Conservation (phyloP, 2,797 vertebrate genomes). For the Molossus molossus region DNA sequence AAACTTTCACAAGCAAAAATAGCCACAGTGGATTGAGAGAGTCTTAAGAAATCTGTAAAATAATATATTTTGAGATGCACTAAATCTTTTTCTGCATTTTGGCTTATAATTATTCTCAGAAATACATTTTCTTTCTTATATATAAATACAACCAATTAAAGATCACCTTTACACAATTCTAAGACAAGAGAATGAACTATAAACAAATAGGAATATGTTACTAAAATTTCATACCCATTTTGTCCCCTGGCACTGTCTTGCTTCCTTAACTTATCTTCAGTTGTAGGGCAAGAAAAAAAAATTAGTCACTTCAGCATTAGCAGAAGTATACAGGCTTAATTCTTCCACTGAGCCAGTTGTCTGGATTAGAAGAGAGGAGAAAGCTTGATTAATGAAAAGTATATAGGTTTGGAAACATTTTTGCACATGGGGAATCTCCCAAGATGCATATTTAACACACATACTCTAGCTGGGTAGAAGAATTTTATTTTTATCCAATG, state of each 20-base stretch:
- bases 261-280: constrained; percentile 37
- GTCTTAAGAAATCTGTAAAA: constrained; percentile 30
- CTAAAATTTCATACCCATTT: constrained; percentile 20
- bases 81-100: constrained; percentile 51
- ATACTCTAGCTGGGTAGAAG: not conserved
- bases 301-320: constrained; percentile 4
- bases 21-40: not conserved
- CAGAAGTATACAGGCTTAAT: constrained; percentile 17
- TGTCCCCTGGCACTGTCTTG: not conserved
- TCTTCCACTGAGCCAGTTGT: not conserved
- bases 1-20: constrained; percentile 29
- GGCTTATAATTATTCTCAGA: constrained; percentile 46
- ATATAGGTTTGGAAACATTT: constrained; percentile 19
- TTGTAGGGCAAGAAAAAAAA: constrained; percentile 47
- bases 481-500: not conserved
- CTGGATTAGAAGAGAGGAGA: constrained; percentile 5
- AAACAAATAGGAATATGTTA: constrained; percentile 42
- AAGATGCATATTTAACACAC: not conserved
- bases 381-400: constrained; percentile 30
- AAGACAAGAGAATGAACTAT: not conserved
- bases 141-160: constrained; percentile 16
- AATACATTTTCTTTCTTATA: constrained; percentile 27
- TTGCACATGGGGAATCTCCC: not conserved
- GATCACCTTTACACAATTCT: not conserved
- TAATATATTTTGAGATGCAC: not conserved